phyloP scores from a whole-genome alignment of 2,888 invertebrate species.

The Tetragonula carbonaria region DNA sequence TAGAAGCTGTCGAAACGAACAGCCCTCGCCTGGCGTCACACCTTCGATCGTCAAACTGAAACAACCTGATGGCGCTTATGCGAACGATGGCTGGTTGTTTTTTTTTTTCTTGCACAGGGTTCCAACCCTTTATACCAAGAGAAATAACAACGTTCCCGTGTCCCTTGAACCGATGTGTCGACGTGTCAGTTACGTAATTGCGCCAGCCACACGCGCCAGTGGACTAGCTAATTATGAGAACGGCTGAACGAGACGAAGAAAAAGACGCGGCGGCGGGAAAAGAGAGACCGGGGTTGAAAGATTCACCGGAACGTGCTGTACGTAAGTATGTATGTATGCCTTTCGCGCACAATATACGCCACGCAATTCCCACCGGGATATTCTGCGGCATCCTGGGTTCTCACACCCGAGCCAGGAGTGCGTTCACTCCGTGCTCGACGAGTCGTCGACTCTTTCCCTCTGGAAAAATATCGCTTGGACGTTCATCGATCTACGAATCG shows the following conservation, averaged over 20 bases:
- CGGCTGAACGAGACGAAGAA: constrained; percentile 48
- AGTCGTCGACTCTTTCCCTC: constrained; percentile 62
- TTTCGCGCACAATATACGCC: constrained; percentile 58
- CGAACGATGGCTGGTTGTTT: not conserved
- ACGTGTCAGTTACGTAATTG: constrained; percentile 68
- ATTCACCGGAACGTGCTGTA: constrained; percentile 42
- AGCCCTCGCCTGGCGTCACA: not conserved
- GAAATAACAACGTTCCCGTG: not conserved
- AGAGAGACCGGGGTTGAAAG: constrained; percentile 56
- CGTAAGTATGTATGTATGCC: not conserved
- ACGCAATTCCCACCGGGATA: constrained; percentile 63
- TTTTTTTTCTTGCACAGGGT: not conserved
- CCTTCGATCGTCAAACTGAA: not conserved
- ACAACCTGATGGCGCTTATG: not conserved
- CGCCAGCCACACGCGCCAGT: constrained; percentile 61
- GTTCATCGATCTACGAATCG: not conserved
- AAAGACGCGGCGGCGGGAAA: constrained; percentile 25
- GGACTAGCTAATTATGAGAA: constrained; percentile 73
- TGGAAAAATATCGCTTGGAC: constrained; percentile 21
- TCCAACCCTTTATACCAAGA: not conserved
- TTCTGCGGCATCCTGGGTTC: constrained; percentile 55
- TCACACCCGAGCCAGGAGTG: constrained; percentile 51
- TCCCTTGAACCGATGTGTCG: constrained; percentile 26
- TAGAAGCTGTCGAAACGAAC: too few relatives aligned
- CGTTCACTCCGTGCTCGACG: constrained; percentile 60